phyloP scores from a whole-genome alignment of 1,140 invertebrate species.

The Sarcophaga peregrina region DNA sequence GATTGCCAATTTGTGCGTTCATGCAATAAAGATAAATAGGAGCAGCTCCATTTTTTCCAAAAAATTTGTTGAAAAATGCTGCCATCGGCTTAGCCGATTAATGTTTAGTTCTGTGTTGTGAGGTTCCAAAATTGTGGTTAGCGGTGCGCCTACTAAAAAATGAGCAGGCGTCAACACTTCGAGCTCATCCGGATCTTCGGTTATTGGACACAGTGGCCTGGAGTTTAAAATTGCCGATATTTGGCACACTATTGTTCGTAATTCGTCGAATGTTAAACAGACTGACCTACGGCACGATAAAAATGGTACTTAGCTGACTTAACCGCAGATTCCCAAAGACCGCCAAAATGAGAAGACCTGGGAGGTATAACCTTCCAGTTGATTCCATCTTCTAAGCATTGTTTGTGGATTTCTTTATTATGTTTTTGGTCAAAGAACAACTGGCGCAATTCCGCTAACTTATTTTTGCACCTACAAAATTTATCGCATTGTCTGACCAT shows the following conservation, averaged over 20 bases:
- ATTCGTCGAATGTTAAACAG: constrained; percentile 38
- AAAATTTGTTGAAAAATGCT: constrained; percentile 40
- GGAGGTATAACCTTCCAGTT: constrained; percentile 54
- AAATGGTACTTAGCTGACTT: constrained; percentile 44
- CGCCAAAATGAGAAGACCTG: constrained; percentile 47
- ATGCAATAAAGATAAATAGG: constrained; percentile 38
- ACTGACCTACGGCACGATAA: not conserved
- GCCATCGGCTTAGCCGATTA: constrained; percentile 35
- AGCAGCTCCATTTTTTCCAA: constrained; percentile 38
- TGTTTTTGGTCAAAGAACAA: constrained; percentile 19
- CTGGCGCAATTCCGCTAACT: constrained; percentile 44
- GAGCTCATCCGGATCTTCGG: constrained; percentile 35
- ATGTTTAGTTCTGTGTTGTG: constrained; percentile 39
- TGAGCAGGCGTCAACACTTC: constrained; percentile 41
- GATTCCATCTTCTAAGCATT: constrained; percentile 47
- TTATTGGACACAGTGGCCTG: constrained; percentile 38
- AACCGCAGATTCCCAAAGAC: constrained; percentile 36
- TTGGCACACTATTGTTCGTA: constrained; percentile 50
- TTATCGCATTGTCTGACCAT: constrained; percentile 60
- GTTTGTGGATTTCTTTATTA: not conserved
- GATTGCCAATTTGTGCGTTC: constrained; percentile 29
- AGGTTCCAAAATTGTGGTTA: constrained; percentile 55
- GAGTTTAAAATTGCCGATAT: constrained; percentile 42
- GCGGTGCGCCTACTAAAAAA: constrained; percentile 47
- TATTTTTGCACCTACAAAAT: constrained; percentile 53